Evolutionary conservation across 2,113 vertebrate species (phyloP).

Genomic region (Bubo blakistoni): DNA sequence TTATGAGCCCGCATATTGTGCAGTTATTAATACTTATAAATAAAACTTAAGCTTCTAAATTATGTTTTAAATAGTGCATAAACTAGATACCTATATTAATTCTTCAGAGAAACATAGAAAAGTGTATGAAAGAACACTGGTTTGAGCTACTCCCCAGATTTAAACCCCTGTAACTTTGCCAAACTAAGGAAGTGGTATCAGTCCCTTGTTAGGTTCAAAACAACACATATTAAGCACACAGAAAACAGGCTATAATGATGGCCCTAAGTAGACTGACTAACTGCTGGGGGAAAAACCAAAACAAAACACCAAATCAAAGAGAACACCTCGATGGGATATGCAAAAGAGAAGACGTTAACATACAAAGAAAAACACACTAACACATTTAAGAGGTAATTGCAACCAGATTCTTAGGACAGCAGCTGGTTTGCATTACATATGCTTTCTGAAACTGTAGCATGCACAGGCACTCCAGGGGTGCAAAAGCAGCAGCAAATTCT

Average conservation of each 20-base stretch:
- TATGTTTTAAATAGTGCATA: background rate
- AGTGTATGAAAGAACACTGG: background rate
- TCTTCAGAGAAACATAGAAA: background rate
- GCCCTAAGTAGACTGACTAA: background rate
- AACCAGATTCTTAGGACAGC: background rate
- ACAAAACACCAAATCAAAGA: background rate
- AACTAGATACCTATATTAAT: background rate
- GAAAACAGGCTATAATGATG: background rate
- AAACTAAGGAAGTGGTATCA: background rate
- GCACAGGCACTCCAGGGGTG: fast-evolving
- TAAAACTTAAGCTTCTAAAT: background rate
- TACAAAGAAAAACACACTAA: background rate
- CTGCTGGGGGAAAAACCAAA: background rate
- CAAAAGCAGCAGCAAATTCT: background rate
- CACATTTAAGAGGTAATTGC: background rate
- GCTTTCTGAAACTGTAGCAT: background rate
- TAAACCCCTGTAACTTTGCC: background rate
- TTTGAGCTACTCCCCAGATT: background rate
- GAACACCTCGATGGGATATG: background rate
- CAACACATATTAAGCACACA: background rate
- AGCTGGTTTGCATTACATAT: background rate
- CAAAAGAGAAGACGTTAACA: background rate
- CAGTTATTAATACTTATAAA: background rate
- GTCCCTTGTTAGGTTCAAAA: background rate
- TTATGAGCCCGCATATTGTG: background rate